phyloP scores from a whole-genome alignment of 2,797 vertebrate species.

The Cichlasoma orientale region DNA sequence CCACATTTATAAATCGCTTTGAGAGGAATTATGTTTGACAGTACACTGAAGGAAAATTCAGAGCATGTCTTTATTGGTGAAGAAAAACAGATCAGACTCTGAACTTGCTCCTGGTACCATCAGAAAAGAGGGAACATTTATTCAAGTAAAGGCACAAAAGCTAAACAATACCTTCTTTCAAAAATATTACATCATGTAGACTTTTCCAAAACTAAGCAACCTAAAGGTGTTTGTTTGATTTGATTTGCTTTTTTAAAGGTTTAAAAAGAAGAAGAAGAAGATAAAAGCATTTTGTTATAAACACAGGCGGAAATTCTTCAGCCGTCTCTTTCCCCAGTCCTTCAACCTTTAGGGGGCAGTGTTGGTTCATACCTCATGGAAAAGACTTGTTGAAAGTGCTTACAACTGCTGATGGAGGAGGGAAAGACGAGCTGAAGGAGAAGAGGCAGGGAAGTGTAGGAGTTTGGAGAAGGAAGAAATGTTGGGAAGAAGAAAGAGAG shows the following conservation, averaged over 20 bases:
- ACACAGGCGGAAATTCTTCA: not conserved
- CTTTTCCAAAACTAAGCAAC: not conserved
- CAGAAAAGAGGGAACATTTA: not conserved
- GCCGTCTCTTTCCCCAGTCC: slow-evolving; percentile 5
- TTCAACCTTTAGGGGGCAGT: slow-evolving; percentile 79
- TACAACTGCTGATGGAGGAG: slow-evolving; percentile 54
- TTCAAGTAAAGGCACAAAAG: not conserved
- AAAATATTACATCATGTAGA: not conserved
- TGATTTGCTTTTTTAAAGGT: not conserved
- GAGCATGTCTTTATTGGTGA: not conserved
- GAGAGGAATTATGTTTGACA: not conserved
- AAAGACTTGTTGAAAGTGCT: slow-evolving; percentile 53
- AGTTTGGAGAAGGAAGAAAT: slow-evolving; percentile 56
- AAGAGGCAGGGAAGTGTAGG: slow-evolving; percentile 57
- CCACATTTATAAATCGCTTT: not conserved
- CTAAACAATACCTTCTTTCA: not conserved
- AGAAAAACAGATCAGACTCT: not conserved
- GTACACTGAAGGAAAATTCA: not conserved
- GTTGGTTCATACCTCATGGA: slow-evolving; percentile 69
- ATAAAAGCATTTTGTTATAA: not conserved
- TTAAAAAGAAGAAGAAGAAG: not conserved
- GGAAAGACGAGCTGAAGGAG: slow-evolving; percentile 50
- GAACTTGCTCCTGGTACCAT: not conserved
- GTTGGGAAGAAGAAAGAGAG: slow-evolving; percentile 38
- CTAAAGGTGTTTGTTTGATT: not conserved